Base-by-base conservation (phyloP, 2,797 vertebrate species). In the Acrocephalus scirpaceus region DNA sequence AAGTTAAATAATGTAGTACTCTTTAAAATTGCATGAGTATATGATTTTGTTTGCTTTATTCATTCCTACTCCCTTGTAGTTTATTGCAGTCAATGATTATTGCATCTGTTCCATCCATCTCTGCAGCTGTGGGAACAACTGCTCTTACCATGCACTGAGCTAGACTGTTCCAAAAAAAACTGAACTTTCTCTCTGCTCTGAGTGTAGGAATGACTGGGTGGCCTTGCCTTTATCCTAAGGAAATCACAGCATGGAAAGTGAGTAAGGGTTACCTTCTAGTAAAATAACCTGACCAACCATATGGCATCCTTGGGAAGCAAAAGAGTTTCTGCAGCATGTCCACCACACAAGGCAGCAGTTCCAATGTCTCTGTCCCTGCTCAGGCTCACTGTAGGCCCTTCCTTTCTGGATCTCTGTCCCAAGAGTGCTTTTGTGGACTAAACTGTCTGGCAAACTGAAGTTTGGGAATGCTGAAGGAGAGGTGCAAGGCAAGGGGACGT, bases 1-100 rank as follows among this genome's bases (percentile, higher is more conserved):
- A 85, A 89, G 86, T 61, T 94, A 90, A 95, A 93, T 96, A 94
- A 93, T 88, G 62, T 70, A 96, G 60, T 45, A 26, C 36, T 79
- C 65, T 64, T 96, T 94, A 96, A 95, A 92, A 91, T 95, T 95
- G 69, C 78, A 92, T 78, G 75, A 94, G 58, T 51, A 7, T 83
- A 38, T 81, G 44, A 81, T 91, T 93, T 86, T 2, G 0, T 95
- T 96, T 93, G 70, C 66, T 75, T 92, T 84, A 81, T 75, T 95
- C 62, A 81, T 92, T 80, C 62, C 66, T 70, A 38, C 57, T 91
- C 15, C 13, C 29, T 72, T 74, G 89, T 86, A 93, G 69, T 81
- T 93, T 38, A 75, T 61, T 93, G 81, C 66, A 88, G 78, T 69
- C 72, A 51, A 17, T 88, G 78, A 86, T 86, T 69, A 75, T 69